These are phyloP conservation scores for Spisula subtruncata DNA, from an alignment of 2,888 invertebrate genomes.

Conservation along the genomic window DNA sequence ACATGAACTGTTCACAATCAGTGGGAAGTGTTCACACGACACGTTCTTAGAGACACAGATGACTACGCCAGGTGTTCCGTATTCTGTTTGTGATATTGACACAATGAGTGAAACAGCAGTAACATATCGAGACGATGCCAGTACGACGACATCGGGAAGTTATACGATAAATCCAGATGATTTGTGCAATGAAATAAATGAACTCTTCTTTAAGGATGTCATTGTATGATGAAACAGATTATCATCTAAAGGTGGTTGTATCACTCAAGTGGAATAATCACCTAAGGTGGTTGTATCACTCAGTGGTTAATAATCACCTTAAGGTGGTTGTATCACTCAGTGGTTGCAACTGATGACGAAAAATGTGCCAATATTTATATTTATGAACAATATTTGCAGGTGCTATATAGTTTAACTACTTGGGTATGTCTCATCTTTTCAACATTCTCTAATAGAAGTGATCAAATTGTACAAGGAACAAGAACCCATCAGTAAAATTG, in stretches of 20 bases:
- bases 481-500: neutral
- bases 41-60: slow-evolving; percentile 74
- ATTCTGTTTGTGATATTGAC: slow-evolving; percentile 81
- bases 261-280: neutral
- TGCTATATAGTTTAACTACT: neutral
- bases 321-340: neutral
- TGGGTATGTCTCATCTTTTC: neutral
- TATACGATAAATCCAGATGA: slow-evolving; percentile 86
- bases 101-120: slow-evolving; percentile 76
- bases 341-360: neutral
- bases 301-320: neutral
- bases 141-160: slow-evolving; percentile 85
- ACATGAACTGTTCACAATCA: slow-evolving; percentile 67
- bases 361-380: slow-evolving; percentile 54
- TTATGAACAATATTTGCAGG: slow-evolving; percentile 8
- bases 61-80: slow-evolving; percentile 76
- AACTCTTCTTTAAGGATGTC: slow-evolving; percentile 85
- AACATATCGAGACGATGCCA: slow-evolving; percentile 79
- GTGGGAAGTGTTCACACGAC: slow-evolving; percentile 65
- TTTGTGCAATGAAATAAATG: slow-evolving; percentile 85
- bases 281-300: neutral
- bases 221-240: slow-evolving; percentile 74
- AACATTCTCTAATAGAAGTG: neutral
- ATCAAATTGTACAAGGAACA: neutral
- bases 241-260: neutral